These are phyloP conservation scores for Mimas tiliae DNA, from an alignment of 2,888 invertebrate species.

Conservation along the genomic window DNA sequence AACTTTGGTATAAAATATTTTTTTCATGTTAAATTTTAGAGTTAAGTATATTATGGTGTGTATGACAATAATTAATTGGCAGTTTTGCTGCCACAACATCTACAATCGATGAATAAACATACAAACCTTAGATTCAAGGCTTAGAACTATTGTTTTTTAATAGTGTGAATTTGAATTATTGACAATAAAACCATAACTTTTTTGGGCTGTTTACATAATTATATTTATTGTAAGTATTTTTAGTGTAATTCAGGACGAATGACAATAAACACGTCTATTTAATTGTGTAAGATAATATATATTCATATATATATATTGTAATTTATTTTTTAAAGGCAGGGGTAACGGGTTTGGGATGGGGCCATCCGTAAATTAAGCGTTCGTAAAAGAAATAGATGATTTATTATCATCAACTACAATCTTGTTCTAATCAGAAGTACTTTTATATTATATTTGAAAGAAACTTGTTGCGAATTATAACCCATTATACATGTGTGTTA, in stretches of 20 bases:
- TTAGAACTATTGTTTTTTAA: conserved; percentile 35
- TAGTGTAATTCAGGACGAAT: conserved; percentile 35
- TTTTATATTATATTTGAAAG: neutral
- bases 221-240: conserved; percentile 29
- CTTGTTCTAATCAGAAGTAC: neutral
- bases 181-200: conserved; percentile 48
- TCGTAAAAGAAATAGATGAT: neutral
- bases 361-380: conserved; percentile 30
- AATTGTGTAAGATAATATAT: conserved; percentile 29
- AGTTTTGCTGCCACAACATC: conserved; percentile 28
- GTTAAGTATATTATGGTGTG: conserved; percentile 37
- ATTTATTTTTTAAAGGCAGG: conserved; percentile 40
- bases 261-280: conserved; percentile 56
- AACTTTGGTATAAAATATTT: conserved; percentile 17
- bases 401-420: neutral
- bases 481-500: neutral
- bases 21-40: conserved; percentile 30
- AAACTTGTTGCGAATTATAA: conserved; percentile 2
- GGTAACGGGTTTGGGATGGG: conserved; percentile 38
- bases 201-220: conserved; percentile 55
- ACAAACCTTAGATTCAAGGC: neutral
- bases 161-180: conserved; percentile 35
- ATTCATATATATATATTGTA: conserved; percentile 30
- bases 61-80: conserved; percentile 42
- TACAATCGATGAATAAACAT: neutral